These are phyloP conservation scores for Diprion similis DNA, from an alignment of 1,140 invertebrate species.

Conservation along the genomic window DNA sequence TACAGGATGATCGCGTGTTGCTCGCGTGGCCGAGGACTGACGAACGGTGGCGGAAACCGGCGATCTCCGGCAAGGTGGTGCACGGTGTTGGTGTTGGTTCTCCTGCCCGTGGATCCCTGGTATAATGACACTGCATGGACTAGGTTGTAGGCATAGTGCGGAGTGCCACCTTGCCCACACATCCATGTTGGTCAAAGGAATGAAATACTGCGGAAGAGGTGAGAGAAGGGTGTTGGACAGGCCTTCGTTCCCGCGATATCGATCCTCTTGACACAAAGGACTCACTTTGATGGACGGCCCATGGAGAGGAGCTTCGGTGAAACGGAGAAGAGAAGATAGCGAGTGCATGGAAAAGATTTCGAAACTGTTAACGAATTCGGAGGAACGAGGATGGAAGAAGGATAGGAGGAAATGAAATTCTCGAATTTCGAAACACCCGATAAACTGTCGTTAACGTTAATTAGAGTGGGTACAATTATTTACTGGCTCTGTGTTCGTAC, in stretches of 20 bases:
- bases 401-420: background rate
- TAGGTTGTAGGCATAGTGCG: too few species aligned
- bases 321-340: too few species aligned
- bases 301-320: too few species aligned
- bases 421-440: background rate
- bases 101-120: background rate
- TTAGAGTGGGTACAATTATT: background rate
- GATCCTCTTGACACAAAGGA: too few species aligned
- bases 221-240: conserved; percentile 24
- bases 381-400: too few species aligned
- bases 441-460: background rate
- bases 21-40: conserved; percentile 54
- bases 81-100: too few species aligned
- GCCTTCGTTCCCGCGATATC: conserved; percentile 30
- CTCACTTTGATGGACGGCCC: too few species aligned
- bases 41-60: conserved; percentile 42
- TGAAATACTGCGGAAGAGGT: background rate
- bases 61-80: conserved; percentile 23
- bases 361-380: background rate
- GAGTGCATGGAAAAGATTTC: background rate
- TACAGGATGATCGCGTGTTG: conserved; percentile 54
- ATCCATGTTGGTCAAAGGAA: too few species aligned
- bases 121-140: background rate
- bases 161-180: too few species aligned
- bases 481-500: background rate